Conservation (phyloP, 2,797 vertebrate species). For the Myripristis murdjan region DNA sequence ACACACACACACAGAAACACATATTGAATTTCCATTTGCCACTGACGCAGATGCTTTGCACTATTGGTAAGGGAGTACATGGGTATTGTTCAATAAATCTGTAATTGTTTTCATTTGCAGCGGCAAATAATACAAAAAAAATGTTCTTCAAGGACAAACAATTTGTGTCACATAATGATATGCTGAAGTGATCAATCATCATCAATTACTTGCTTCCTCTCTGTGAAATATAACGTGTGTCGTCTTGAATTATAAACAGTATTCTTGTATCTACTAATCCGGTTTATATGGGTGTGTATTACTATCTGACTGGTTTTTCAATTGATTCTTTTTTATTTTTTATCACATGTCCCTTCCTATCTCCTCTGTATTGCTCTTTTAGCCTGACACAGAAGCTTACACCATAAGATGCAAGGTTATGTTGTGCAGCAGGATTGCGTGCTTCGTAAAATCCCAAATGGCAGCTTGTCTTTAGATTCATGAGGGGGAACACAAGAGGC, state of each 20-base stretch:
- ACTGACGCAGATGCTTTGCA: conserved; percentile 31
- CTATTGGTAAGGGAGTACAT: conserved; percentile 3
- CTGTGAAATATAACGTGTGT: conserved; percentile 10
- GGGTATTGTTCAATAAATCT: not conserved
- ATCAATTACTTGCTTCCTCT: conserved; percentile 7
- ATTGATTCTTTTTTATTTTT: too few species aligned
- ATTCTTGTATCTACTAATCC: not conserved
- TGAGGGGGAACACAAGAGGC: conserved; percentile 30
- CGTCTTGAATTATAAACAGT: conserved; percentile 7
- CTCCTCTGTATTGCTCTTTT: not conserved
- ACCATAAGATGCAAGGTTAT: not conserved
- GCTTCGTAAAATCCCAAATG: conserved; percentile 37
- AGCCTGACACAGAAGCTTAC: conserved; percentile 9
- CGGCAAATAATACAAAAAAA: not conserved
- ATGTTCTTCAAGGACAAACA: not conserved
- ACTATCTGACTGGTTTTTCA: not conserved
- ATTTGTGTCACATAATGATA: conserved; percentile 6
- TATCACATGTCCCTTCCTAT: not conserved
- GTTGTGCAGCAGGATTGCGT: conserved; percentile 10
- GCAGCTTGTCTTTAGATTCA: conserved; percentile 61
- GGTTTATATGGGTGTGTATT: not conserved
- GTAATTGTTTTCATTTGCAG: not conserved
- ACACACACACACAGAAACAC: conserved; percentile 22
- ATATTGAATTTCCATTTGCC: conserved; percentile 26
- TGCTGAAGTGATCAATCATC: not conserved